These are phyloP conservation scores for Tokudaia tokunoshimensis DNA, from an alignment of 2,797 vertebrate species.

Conservation along the genomic window DNA sequence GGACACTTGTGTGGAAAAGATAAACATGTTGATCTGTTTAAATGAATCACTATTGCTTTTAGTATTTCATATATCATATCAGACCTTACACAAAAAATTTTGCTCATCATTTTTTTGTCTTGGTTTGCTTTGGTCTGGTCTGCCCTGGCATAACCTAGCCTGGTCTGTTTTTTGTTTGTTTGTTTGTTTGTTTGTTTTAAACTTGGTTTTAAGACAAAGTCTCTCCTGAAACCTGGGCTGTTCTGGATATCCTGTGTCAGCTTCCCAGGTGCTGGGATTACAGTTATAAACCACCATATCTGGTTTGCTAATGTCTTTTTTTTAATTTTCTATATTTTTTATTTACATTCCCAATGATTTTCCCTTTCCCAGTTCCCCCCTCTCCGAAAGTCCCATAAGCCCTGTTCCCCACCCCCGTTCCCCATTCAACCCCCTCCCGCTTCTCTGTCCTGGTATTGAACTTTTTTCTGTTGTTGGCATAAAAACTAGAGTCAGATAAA, in stretches of 20 bases:
- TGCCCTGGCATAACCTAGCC: background rate
- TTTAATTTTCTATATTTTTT: too few species aligned
- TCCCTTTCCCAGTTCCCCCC: too few species aligned
- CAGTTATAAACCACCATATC: background rate
- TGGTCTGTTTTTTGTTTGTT: too few species aligned
- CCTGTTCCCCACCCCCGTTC: too few species aligned
- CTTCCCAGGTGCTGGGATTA: background rate
- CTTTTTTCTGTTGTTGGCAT: background rate
- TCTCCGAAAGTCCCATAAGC: too few species aligned
- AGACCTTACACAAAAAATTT: background rate
- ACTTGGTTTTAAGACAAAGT: background rate
- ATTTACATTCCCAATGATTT: too few species aligned
- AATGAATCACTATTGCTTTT: background rate
- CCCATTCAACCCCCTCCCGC: too few species aligned
- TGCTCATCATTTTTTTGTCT: background rate
- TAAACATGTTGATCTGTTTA: background rate
- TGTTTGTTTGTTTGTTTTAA: background rate
- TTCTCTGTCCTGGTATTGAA: background rate
- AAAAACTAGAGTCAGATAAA: constrained; percentile 41
- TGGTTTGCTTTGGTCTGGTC: background rate
- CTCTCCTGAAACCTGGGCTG: background rate
- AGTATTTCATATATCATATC: background rate
- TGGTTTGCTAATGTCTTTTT: background rate
- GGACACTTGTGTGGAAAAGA: background rate
- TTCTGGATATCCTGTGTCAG: background rate